Conservation (phyloP, 2,113 vertebrate genomes). For the Dipodomys ordii region DNA sequence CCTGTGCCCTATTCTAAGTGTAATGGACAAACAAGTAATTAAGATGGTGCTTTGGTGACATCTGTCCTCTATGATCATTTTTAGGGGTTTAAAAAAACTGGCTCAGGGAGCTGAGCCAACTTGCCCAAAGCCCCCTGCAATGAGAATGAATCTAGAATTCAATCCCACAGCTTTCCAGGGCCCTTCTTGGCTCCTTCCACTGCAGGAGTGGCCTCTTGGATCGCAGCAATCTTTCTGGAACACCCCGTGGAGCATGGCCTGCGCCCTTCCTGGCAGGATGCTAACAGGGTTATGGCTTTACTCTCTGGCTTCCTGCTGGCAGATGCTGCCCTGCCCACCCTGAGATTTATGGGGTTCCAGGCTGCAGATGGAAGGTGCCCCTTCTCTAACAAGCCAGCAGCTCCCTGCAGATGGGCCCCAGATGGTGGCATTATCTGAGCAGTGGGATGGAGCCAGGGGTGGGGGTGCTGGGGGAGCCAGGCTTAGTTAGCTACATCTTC, state of each 20-base stretch:
- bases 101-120: not conserved
- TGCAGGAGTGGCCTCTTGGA: not conserved
- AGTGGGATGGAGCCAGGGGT: slow-evolving; percentile 29
- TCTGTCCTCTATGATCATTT: not conserved
- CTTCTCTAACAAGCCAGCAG: not conserved
- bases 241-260: not conserved
- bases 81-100: not conserved
- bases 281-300: not conserved
- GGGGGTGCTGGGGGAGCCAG: not conserved
- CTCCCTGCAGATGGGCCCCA: slow-evolving; percentile 61
- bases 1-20: too few relatives aligned
- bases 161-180: not conserved
- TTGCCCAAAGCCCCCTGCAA: not conserved
- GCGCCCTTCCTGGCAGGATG: not conserved
- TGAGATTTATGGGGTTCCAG: not conserved
- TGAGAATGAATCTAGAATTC: not conserved
- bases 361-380: slow-evolving; percentile 51
- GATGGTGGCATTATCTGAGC: slow-evolving; percentile 68
- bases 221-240: not conserved
- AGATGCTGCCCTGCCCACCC: not conserved
- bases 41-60: not conserved
- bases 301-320: not conserved
- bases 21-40: not conserved
- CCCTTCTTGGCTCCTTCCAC: not conserved
- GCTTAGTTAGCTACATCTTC: not conserved